A percentile compares a stretch with the other conserved stretches of the same genome.
Evolutionary conservation across 2,888 invertebrate genomes (phyloP).

Genomic region (Catocala nupta): DNA sequence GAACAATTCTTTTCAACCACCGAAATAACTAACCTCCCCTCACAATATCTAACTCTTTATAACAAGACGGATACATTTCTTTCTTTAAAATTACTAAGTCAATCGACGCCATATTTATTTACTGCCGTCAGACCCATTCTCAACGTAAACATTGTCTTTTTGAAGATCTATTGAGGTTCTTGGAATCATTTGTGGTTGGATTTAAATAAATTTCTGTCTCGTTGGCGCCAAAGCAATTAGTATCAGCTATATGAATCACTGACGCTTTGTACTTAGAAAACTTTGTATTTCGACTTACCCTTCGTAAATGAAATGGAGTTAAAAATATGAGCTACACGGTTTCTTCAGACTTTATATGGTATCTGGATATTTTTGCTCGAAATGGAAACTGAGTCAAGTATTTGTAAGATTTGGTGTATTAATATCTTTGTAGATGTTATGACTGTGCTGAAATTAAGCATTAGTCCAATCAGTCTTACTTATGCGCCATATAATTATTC

Average conservation of each 20-base stretch:
- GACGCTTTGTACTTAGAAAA: constrained; percentile 39
- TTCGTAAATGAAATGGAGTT: constrained; percentile 32
- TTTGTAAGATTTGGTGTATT: too few relatives aligned
- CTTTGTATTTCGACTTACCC: constrained; percentile 37
- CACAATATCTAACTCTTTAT: constrained; percentile 2
- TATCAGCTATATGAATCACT: constrained; percentile 55
- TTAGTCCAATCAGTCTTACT: too few relatives aligned
- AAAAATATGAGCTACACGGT: constrained; percentile 31
- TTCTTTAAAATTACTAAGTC: constrained; percentile 29
- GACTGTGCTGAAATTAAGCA: too few relatives aligned
- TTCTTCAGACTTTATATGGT: neutral
- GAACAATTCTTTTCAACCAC: constrained; percentile 4
- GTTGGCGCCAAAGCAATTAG: constrained; percentile 68
- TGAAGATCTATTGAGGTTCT: constrained; percentile 55
- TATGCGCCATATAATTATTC: too few relatives aligned
- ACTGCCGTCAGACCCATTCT: constrained; percentile 22
- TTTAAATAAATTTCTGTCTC: constrained; percentile 60
- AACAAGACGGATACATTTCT: constrained; percentile 14
- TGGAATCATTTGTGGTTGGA: constrained; percentile 50
- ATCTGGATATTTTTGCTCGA: constrained; percentile 6
- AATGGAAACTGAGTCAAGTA: too few relatives aligned
- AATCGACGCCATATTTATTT: constrained; percentile 41
- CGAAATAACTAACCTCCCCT: constrained; percentile 6
- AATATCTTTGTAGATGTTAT: too few relatives aligned
- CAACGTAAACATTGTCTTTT: constrained; percentile 46